Evolutionary conservation across 2,113 vertebrate genomes (phyloP).

Genomic region (Echinops telfairi): DNA sequence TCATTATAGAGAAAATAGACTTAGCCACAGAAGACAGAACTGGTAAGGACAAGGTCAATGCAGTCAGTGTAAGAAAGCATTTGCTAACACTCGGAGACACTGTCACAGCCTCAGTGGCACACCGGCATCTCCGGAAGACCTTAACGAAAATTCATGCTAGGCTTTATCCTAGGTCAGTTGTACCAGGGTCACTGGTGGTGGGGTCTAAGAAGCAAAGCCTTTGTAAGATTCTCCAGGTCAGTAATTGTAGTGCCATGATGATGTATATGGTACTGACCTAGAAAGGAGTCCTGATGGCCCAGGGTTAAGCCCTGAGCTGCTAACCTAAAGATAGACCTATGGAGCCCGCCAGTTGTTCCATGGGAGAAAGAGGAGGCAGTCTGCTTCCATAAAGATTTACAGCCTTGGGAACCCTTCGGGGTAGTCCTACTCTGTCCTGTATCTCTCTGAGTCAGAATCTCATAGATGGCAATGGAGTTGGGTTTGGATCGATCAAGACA

Average conservation of each 20-base stretch:
- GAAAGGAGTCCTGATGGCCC: background rate
- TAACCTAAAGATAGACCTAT: too few relatives aligned
- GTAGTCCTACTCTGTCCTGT: too few relatives aligned
- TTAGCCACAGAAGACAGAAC: background rate
- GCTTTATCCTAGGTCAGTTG: background rate
- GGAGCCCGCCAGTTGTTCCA: too few relatives aligned
- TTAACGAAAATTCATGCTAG: background rate
- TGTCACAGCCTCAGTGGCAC: background rate
- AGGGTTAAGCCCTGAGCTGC: too few relatives aligned
- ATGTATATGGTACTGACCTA: background rate
- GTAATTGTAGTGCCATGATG: too few relatives aligned
- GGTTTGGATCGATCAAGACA: background rate
- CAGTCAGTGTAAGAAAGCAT: background rate
- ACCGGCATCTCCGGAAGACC: background rate
- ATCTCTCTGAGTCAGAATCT: too few relatives aligned
- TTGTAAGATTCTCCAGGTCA: background rate
- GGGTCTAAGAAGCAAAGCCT: background rate
- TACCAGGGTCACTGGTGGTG: too few relatives aligned
- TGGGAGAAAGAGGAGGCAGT: too few relatives aligned
- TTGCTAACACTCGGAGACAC: background rate
- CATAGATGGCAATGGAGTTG: too few relatives aligned
- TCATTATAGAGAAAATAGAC: background rate
- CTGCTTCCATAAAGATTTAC: too few relatives aligned
- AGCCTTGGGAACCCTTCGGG: too few relatives aligned
- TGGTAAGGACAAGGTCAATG: fast-evolving